Percentiles rank a stretch among this genome's conserved stretches.
Evolutionary conservation across 2,113 vertebrate species (phyloP).

Genomic region (Vidua macroura): DNA sequence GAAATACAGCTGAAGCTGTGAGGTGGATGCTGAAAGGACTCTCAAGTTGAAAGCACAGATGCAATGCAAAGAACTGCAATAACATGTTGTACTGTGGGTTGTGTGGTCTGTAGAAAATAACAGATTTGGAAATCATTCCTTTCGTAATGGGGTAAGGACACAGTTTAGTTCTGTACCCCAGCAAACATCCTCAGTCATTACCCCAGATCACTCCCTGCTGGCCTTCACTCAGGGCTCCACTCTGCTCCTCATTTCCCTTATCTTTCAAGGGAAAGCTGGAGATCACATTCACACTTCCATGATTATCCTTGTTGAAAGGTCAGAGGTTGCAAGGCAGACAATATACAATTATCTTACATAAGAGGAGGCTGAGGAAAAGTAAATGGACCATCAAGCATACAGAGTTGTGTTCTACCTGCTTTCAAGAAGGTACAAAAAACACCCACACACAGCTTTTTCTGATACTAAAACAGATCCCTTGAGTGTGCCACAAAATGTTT

Average conservation of each 20-base stretch:
- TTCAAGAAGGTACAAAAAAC: neutral
- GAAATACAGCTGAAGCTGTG: neutral
- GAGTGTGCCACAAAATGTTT: neutral
- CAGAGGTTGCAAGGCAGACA: neutral
- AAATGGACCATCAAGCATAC: neutral
- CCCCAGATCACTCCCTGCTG: neutral
- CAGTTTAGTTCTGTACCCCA: neutral
- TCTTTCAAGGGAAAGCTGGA: neutral
- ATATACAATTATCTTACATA: neutral
- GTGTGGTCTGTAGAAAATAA: neutral
- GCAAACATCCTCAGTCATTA: neutral
- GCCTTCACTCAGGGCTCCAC: neutral
- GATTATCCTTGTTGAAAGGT: neutral
- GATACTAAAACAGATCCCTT: neutral
- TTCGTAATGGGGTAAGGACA: neutral
- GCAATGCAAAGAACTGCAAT: neutral
- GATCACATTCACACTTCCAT: neutral
- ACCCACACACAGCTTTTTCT: neutral
- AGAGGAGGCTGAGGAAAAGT: neutral
- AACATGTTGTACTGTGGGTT: neutral
- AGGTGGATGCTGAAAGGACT: neutral
- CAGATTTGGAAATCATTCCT: neutral
- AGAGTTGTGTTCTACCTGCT: neutral
- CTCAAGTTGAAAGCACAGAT: neutral
- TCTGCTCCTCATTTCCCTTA: neutral